Conservation (phyloP, 2,888 invertebrate species). For the Idaea dimidiata region DNA sequence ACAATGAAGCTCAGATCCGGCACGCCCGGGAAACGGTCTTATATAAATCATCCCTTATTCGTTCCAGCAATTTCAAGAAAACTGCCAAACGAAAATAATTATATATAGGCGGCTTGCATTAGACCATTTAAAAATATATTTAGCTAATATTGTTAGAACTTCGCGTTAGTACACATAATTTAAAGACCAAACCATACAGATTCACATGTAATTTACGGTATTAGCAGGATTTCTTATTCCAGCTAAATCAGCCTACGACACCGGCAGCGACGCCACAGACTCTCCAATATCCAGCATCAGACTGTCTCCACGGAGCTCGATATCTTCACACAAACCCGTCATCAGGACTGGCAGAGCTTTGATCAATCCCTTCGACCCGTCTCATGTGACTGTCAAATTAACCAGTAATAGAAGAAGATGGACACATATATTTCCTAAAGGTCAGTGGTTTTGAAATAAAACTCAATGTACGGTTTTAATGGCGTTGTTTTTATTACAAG, state of each 20-base stretch:
- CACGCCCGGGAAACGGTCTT: no score
- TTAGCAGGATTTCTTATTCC: constrained; percentile 19
- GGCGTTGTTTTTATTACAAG: no score
- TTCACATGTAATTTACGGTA: not conserved
- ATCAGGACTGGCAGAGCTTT: constrained; percentile 90
- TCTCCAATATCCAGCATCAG: constrained; percentile 54
- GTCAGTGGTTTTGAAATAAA: constrained; percentile 61
- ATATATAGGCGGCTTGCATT: no score
- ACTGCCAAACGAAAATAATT: no score
- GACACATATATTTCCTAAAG: constrained; percentile 99
- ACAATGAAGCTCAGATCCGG: no score
- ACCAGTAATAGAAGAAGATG: constrained; percentile 97
- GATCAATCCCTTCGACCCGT: constrained; percentile 99
- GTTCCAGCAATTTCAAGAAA: no score
- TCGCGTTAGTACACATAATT: no score
- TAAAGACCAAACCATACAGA: no score
- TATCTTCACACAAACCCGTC: constrained; percentile 73
- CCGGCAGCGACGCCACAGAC: constrained; percentile 60
- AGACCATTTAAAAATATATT: no score
- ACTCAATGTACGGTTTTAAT: no score
- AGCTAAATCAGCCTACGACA: constrained; percentile 57
- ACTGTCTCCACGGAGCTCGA: constrained; percentile 64
- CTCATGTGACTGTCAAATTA: constrained; percentile 96
- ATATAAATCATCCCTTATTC: no score
- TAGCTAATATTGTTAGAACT: no score